Evolutionary conservation across 2,113 vertebrate genomes (phyloP), one percentile per base, ranked within the genome.

Genomic region (Anthoscopus minutus): DNA sequence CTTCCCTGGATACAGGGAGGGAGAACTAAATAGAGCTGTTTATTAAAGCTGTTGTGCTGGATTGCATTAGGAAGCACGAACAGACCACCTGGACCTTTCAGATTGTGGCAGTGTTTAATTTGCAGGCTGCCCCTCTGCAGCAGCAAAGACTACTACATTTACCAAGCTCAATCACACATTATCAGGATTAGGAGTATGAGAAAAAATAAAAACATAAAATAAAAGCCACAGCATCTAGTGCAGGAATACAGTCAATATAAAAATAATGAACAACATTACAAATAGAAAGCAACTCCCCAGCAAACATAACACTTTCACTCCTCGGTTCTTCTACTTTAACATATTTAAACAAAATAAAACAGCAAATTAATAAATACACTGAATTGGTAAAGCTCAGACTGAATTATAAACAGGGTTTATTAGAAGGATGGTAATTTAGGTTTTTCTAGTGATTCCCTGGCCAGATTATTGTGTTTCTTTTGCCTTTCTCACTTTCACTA

Each of bases 21-120:
- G 97, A 97, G 97, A 97, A 98, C 98, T 98, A 98, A 98, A 98
- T 97, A 98, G 98, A 98, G 98, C 98, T 98, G 98, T 98, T 98
- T 98, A 98, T 98, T 98, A 98, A 98, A 98, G 98, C 98, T 98
- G 97, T 96, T 98, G 97, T 97, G 97, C 98, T 97, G 98, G 98
- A 98, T 98, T 98, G 97, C 98, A 98, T 98, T 98, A 98, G 98
- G 97, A 98, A 96, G 95, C 96, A 94, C 78, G 71, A 97, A 97
- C 97, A 96, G 98, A 97, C 98, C 98, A 98, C 98, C 98, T 98
- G 98, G 98, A 98, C 98, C 98, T 98, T 97, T 98, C 97, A 95
- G 97, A 98, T 96, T 98, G 97, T 98, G 97, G 97, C 98, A 95
- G 98, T 97, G 97, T 97, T 98, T 98, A 97, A 98, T 98, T 98